phyloP scores from a whole-genome alignment of 1,140 invertebrate species.

The Cydia strobilella region DNA sequence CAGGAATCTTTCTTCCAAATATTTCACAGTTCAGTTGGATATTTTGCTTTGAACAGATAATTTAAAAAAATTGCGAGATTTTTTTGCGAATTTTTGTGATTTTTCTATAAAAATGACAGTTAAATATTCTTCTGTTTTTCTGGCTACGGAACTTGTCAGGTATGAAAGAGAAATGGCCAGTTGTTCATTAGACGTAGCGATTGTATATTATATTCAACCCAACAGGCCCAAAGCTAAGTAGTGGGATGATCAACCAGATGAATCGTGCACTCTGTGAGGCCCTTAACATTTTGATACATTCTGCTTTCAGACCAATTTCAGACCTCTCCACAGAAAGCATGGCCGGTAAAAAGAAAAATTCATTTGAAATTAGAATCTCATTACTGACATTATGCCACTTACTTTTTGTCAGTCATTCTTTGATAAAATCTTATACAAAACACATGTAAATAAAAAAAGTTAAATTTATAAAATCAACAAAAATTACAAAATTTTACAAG shows the following conservation, averaged over 20 bases:
- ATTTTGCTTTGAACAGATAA: no score
- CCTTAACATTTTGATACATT: no score
- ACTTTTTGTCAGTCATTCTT: not conserved
- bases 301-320: no score
- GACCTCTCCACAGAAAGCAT: not conserved
- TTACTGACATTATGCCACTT: not conserved
- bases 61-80: not conserved
- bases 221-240: no score
- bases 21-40: no score
- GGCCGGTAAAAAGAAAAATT: not conserved
- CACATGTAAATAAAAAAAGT: not conserved
- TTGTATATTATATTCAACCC: no score
- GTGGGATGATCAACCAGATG: no score
- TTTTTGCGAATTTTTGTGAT: constrained; percentile 7
- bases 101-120: constrained; percentile 26
- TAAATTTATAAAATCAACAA: not conserved
- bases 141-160: not conserved
- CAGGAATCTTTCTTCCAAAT: no score
- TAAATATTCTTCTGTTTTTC: constrained; percentile 33
- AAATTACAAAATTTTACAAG: not conserved
- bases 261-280: no score
- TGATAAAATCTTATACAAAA: constrained; percentile 8
- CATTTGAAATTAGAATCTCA: not conserved
- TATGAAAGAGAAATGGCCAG: not conserved
- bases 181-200: not conserved